Base-by-base conservation (phyloP, 2,888 invertebrate species). In the Pammene aurita region DNA sequence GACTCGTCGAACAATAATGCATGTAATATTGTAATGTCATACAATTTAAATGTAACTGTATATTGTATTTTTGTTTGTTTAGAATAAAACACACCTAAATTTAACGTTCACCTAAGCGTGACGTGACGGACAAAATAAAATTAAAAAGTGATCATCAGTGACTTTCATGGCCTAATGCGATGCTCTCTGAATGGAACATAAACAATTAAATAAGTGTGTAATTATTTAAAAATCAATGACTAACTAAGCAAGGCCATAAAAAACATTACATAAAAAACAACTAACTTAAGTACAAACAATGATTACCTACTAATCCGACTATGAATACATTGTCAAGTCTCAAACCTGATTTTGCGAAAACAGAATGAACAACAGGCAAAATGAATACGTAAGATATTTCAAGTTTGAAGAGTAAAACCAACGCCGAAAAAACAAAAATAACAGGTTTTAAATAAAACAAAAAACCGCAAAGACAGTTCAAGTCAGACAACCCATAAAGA, bases 1-100 rank as follows among this genome's bases (percentile, higher is more conserved):
- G 57, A 68, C 57, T 68, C 52, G 57, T 14, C 10, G 4, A 0
- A 13, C 46, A 63, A 64, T 35, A 58, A 63, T 68, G 38, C 26
- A 13, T 41, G 62, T 52, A n/a, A n/a, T n/a, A 38, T 46, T 35
- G 26, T 26, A 26, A 26, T 26, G 26, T 26, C 26, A n/a, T 26
- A 26, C 26, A 1, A 4, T 34, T 16, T 48, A 16, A 16, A 18
- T 42, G 26, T 26, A 57, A 48, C 14, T 10, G 9, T 9, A 9
- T 9, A 38, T 38, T 38, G 9, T 38, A 38, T 38, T 7, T 38
- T 9, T 38, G 7, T 38, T 38, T 38, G 38, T 9, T 9, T 9
- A 38, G 7, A 5, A 6, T 26, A 26, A n/a, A 55, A n/a, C 35
- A n/a, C 35, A 16, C 38, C 55, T 55, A 55, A 55, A 2, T 16